Evolutionary conservation across 1,140 invertebrate species (phyloP), one percentile per base, ranked within the genome.

Genomic region (Chionoecetes opilio): DNA sequence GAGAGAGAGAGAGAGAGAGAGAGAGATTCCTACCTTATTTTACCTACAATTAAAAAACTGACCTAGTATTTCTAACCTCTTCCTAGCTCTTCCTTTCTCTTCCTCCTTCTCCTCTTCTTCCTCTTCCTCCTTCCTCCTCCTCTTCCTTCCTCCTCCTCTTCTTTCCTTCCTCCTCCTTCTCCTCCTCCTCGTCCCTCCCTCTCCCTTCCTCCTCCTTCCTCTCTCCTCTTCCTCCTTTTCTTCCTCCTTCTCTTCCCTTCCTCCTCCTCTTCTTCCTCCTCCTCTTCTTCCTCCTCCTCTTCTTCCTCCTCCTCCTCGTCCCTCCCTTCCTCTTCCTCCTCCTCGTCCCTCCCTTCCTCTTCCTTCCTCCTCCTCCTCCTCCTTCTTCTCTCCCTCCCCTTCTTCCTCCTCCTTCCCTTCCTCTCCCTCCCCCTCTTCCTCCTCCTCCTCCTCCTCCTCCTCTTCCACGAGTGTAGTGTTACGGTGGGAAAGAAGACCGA

Each of bases 111-210:
- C 82, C n/a, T 26, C n/a, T 26, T 84, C 82, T 84, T 26, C n/a
- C 82, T 84, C 82, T 84, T 26, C n/a, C 82, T 84, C 82, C n/a
- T 26, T 84, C 82, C n/a, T 26, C n/a, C 82, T 84, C 82, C n/a
- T n/a, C 82, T 84, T 26, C n/a, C 82, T 84, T 26, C n/a, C 82
- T 34, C 35, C 5, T 0, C 35, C 31, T 17, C 6, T 37, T 84
- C 82, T 34, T 8, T 84, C 26, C 82, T 84, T 8, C 82, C 32
- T 34, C 5, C 82, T 26, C 8, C 6, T 84, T 8, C 5, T n/a
- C 5, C 5, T 26, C 82, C 82, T 8, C 82, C 82, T 5, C 5
- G n/a, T n/a, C n/a, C n/a, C n/a, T n/a, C n/a, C n/a, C n/a, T n/a
- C n/a, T n/a, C n/a, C n/a, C n/a, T n/a, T n/a, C 5, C 82, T 8